Base-by-base conservation (phyloP, 1,140 invertebrate genomes). In the Wasmannia auropunctata region DNA sequence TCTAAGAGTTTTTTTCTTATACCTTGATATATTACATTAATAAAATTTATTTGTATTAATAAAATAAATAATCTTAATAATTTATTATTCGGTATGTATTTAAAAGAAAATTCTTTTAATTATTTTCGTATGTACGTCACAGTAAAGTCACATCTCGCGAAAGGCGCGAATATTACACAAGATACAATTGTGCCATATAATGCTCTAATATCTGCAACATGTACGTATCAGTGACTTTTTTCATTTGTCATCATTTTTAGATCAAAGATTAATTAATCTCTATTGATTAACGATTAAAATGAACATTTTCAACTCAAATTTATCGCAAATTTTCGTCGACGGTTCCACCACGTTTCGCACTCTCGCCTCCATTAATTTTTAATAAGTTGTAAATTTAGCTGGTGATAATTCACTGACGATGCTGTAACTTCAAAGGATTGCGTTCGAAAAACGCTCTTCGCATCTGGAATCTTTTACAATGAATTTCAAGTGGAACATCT, bases 401-500 rank as follows among this genome's bases (percentile, higher is more conserved):
- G 51, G 19, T 28, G 37, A 58, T 60, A 72, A 60, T 43, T 72
- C 34, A 49, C 25, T 34, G 34, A 43, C 28, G 25, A 60, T 34
- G 37, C n/a, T 58, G 28, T 28, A 58, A 58, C 79, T 40, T 40
- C 3, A 19, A 83, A 65, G 19, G 22, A 19, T 58, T 22, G 49
- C 34, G 11, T 16, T 37, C 16, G 14, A 19, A 25, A 40, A 58
- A 80, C 43, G 56, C 54, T 43, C 16, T 40, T 75, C 7, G 43
- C 79, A 54, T 76, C 40, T 34, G 22, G 19, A 60, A 34, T 75
- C 54, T 40, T 77, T 37, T 3, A 0, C 10, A 69, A 69, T 72
- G 46, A 72, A 83, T 72, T 84, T 40, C 8, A 69, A 79, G 74
- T 72, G 87, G n/a, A 74, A 90, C 89, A 94, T 94, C 92, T 90